Evolutionary conservation across 2,888 invertebrate species (phyloP).

Genomic region (Meganola albula): DNA sequence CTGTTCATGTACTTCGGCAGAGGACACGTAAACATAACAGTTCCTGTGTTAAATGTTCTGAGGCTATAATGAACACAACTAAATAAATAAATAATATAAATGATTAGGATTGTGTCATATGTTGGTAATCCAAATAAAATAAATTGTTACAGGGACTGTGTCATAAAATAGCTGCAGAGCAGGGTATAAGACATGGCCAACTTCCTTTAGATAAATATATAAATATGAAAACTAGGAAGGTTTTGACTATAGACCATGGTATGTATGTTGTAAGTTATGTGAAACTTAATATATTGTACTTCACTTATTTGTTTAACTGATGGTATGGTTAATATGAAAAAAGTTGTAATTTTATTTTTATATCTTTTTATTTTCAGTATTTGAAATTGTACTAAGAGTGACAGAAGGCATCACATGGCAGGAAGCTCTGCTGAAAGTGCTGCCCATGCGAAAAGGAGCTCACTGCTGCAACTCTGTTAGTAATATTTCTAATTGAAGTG

Average conservation of each 20-base stretch:
- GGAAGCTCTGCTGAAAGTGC: conserved; percentile 84
- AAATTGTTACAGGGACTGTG: conserved; percentile 84
- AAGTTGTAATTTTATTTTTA: too few species aligned
- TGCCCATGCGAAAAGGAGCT: conserved; percentile 88
- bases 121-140: too few species aligned
- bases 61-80: too few species aligned
- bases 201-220: conserved; percentile 94
- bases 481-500: conserved; percentile 37
- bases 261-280: conserved; percentile 34
- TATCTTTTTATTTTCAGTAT: conserved; percentile 81
- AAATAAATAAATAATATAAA: too few species aligned
- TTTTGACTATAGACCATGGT: conserved; percentile 97
- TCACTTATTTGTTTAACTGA: too few species aligned
- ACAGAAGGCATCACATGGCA: conserved; percentile 89
- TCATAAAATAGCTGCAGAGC: conserved; percentile 86
- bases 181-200: conserved; percentile 88
- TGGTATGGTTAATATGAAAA: too few species aligned
- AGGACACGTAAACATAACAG: too few species aligned
- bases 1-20: too few species aligned
- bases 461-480: conserved; percentile 51
- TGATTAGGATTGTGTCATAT: too few species aligned
- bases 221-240: conserved; percentile 94
- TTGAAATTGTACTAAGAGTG: conserved; percentile 87
- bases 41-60: too few species aligned
- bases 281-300: too few species aligned